A percentile compares a stretch with the other conserved stretches of the same genome.
phyloP scores from a whole-genome alignment of 2,888 invertebrate genomes.

The Phlogophora meticulosa region DNA sequence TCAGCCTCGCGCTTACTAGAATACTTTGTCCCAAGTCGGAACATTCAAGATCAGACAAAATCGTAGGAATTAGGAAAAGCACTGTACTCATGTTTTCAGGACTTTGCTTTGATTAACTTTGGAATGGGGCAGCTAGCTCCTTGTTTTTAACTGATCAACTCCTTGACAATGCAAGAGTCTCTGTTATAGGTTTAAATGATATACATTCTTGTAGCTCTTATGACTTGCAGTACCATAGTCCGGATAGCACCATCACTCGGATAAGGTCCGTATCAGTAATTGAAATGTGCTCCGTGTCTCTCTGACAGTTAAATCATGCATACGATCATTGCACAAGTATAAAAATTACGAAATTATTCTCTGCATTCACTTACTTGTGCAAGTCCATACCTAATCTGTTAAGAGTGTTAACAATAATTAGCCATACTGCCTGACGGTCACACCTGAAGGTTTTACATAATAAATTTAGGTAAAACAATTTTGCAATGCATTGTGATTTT shows the following conservation, averaged over 20 bases:
- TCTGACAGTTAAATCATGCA: conserved; percentile 75
- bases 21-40: neutral
- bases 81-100: no score
- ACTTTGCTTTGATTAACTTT: no score
- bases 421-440: conserved; percentile 11
- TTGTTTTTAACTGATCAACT: no score
- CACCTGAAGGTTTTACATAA: conserved; percentile 2
- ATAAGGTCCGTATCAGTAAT: conserved; percentile 79
- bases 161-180: no score
- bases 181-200: no score
- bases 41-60: neutral
- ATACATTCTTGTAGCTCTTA: conserved; percentile 37
- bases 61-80: no score
- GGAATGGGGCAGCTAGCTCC: no score
- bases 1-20: neutral
- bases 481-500: conserved; percentile 11
- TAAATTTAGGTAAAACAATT: conserved; percentile 14
- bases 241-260: conserved; percentile 72
- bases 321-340: conserved; percentile 71
- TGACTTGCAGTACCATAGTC: conserved; percentile 62
- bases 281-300: conserved; percentile 75
- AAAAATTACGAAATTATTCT: conserved; percentile 47
- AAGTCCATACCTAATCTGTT: conserved; percentile 30
- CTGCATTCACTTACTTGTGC: conserved; percentile 27
- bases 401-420: conserved; percentile 28